Evolutionary conservation across 2,113 vertebrate genomes (phyloP).

Genomic region (Narcine bancroftii): DNA sequence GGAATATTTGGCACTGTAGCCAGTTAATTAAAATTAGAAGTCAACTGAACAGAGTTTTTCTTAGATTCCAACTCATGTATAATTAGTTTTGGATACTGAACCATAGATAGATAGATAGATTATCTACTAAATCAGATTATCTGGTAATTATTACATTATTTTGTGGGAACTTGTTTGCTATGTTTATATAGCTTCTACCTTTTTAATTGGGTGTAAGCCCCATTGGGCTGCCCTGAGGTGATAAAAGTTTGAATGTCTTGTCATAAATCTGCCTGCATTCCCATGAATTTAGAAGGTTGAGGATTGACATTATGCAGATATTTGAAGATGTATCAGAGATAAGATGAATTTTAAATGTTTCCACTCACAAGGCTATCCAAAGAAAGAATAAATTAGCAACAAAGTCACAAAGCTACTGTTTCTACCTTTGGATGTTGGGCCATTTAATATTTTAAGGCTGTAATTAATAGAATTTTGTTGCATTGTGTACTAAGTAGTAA

Average conservation of each 20-base stretch:
- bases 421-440: not conserved
- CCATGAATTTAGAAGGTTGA: not conserved
- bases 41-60: not conserved
- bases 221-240: too few species aligned
- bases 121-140: too few species aligned
- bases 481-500: not conserved
- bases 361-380: not conserved
- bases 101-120: not conserved
- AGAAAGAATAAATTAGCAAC: not conserved
- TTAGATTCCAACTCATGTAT: not conserved
- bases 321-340: not conserved
- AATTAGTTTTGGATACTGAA: not conserved
- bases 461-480: not conserved
- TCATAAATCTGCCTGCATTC: not conserved
- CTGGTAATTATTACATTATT: too few species aligned
- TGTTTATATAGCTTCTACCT: too few species aligned
- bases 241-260: too few species aligned
- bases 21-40: too few species aligned
- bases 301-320: too few species aligned
- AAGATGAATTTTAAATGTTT: not conserved
- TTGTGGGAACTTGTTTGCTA: too few species aligned
- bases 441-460: not conserved
- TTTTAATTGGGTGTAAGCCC: too few species aligned
- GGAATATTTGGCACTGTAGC: too few species aligned
- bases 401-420: not conserved